Base-by-base conservation (phyloP, 2,888 invertebrate species). In the Ganaspis brasiliensis region DNA sequence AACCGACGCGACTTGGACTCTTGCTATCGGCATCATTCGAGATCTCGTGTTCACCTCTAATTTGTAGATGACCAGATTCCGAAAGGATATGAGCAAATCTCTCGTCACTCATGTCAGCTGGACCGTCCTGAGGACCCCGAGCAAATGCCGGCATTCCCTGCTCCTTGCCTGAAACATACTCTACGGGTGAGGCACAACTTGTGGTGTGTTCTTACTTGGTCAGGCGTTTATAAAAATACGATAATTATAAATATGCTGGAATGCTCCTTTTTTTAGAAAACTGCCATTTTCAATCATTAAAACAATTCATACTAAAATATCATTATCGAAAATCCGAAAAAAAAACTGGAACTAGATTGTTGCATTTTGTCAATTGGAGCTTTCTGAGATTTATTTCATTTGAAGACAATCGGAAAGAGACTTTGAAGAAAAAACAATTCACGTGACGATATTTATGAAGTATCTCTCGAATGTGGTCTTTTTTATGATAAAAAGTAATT, bases 61-160 rank as follows among this genome's bases (percentile, higher is more conserved):
- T 96, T 95, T 98, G 97, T 88, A 98, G 94, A 86, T 97, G 96
- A 73, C 97, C 97, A 24, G 98, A 98, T 89, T 99, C 98, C 89
- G 94, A 97, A 77, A 99, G 94, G 89, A 99, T 98, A 92, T 98
- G 98, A 70, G 96, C 97, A 83, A 99, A 95, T 81, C 98, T 94
- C 88, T 99, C 98, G 89, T 99, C 98, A 35, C 97, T 97, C 86
- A 95, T 94, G 84, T 95, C 95, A 90, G 96, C 94, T 73, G 94
- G 93, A 73, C 96, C 96, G 78, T 91, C 91, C 83, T 91, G 90
- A 76, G 91, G 89, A 61, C 95, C 93, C 78, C 96, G 94, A 73
- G 95, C 95, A 90, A 96, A 97, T 37, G 95, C 94, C 74, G 96
- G 95, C 91, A 96, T 94, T 78, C 95, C 95, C 84, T 96, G 95